Percentiles rank a stretch among this genome's conserved stretches.
Evolutionary conservation across 1,140 invertebrate species (phyloP).

Genomic region (Drosophila pseudoananassae): DNA sequence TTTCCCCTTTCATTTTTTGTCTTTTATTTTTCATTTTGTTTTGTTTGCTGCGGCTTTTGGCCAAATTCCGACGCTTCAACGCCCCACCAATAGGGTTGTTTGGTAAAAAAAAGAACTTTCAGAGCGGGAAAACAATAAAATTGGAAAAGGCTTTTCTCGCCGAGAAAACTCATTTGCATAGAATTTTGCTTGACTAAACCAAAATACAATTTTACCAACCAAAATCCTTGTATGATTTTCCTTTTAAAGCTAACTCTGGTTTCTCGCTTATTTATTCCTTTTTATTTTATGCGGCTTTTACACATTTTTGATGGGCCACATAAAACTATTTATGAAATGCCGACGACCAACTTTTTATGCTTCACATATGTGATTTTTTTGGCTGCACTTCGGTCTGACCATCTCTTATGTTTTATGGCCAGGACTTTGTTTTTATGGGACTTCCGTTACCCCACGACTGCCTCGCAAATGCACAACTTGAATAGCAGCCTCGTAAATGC

Average conservation of each 20-base stretch:
- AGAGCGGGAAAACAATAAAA: conserved; percentile 48
- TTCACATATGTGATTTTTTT: conserved; percentile 24
- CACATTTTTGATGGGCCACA: conserved; percentile 46
- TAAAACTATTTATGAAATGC: conserved; percentile 75
- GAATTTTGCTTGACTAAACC: conserved; percentile 35
- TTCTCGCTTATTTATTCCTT: conserved; percentile 30
- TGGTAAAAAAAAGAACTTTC: conserved; percentile 10
- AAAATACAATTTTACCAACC: conserved; percentile 18
- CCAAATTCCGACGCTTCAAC: conserved; percentile 61
- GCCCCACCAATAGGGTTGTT: conserved; percentile 11
- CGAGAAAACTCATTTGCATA: conserved; percentile 63
- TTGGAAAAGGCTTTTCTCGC: conserved; percentile 34
- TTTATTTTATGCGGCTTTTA: conserved; percentile 57
- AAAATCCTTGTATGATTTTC: conserved; percentile 32
- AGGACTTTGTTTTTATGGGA: conserved; percentile 63
- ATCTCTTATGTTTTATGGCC: conserved; percentile 57
- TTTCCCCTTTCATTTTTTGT: conserved; percentile 20
- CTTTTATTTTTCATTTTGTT: conserved; percentile 40
- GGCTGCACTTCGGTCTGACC: conserved; percentile 47
- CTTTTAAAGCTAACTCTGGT: conserved; percentile 45
- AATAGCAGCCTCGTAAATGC: conserved; percentile 49
- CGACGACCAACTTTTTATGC: conserved; percentile 28
- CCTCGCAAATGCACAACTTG: conserved; percentile 14
- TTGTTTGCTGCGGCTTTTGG: conserved; percentile 50
- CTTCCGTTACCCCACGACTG: conserved; percentile 1